Evolutionary conservation across 2,888 invertebrate genomes (phyloP), one percentile per base, ranked within the genome.

Genomic region (Artemia sp.): DNA sequence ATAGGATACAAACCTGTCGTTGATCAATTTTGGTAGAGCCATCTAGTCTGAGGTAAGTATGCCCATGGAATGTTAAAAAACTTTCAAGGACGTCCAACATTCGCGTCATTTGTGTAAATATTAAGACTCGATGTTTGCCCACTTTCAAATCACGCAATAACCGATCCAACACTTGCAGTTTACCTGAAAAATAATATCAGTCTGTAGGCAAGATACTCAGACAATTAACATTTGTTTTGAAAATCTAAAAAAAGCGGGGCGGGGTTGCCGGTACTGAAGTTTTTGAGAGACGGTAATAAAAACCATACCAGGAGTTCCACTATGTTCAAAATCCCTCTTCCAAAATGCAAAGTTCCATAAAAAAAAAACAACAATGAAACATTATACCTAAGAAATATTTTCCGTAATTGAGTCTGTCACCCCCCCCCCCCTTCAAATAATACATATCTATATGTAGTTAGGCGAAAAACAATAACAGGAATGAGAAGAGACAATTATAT

Each of bases 21-120:
- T 91, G 91, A 77, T 97, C 97, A 51, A 97, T 90, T 76, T 86
- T 88, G 12, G 98, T 98, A 67, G 92, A 88, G 72, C 98, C 98
- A 81, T 99, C 98, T 74, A 98, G 83, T 68, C 96, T 84, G 76
- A 97, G 83, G 82, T 98, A 98, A 74, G 93, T 89, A 79, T 96
- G 92, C 1, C 96, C 97, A 79, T 96, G 96, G 81, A 90, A 89
- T 78, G 92, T 94, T 68, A 99, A 86, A 81, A 98, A 98, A 66
- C 89, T 88, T 81, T 99, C 98, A 66, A 98, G 83, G 72, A 98
- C 92, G 80, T 99, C 97, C 76, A 99, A 82, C 93, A 99, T 97
- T 78, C 90, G 87, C 12, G 97, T 95, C 98, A 99, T 99, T 83
- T 99, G 98, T 24, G 98, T 97, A 81, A 98, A 99, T 75, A 99